phyloP scores from a whole-genome alignment of 2,113 vertebrate species.

The Natator depressus region DNA sequence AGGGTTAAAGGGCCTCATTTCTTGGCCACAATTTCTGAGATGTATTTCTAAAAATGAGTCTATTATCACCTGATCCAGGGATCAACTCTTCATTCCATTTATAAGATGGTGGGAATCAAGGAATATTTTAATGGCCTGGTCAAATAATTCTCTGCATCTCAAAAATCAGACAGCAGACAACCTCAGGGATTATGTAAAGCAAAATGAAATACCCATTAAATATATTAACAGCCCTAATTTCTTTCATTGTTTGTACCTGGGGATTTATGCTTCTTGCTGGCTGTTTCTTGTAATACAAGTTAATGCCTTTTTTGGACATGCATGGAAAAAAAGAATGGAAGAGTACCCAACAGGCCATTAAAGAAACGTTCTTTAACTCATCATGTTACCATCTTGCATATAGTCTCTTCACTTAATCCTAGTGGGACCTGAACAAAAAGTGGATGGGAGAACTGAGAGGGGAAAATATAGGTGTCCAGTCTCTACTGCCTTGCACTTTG shows the following conservation, averaged over 20 bases:
- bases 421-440: background rate
- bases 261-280: background rate
- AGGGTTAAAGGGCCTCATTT: background rate
- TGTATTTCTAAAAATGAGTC: background rate
- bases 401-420: background rate
- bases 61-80: background rate
- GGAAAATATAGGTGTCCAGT: background rate
- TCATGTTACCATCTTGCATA: background rate
- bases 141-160: background rate
- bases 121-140: background rate
- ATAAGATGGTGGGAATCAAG: background rate
- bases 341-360: background rate
- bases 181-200: background rate
- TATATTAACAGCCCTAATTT: background rate
- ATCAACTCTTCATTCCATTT: background rate
- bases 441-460: background rate
- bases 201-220: background rate
- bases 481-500: background rate
- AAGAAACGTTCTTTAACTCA: background rate
- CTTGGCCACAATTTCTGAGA: background rate
- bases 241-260: background rate
- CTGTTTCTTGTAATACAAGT: background rate
- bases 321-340: background rate
- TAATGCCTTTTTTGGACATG: background rate
- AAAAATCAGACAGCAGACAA: background rate